phyloP scores from a whole-genome alignment of 2,888 invertebrate genomes.

The Callimorpha dominula region DNA sequence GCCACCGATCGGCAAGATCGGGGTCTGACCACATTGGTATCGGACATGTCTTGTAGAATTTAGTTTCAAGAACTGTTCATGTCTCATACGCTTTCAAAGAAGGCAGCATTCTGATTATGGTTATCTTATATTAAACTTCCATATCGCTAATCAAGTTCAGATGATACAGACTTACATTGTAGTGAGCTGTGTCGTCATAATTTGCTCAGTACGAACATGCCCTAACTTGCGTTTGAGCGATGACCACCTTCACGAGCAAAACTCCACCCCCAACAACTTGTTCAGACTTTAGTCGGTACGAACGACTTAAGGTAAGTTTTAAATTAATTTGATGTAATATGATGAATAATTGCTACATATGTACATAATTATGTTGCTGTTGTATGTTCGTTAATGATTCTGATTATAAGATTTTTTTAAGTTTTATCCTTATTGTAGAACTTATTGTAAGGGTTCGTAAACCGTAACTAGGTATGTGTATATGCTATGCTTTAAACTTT shows the following conservation, averaged over 20 bases:
- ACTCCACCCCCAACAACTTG: slow-evolving; percentile 14
- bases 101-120: too few relatives aligned
- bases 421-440: not conserved
- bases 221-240: slow-evolving; percentile 8
- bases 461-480: not conserved
- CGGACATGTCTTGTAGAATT: too few relatives aligned
- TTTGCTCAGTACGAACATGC: not conserved
- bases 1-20: too few relatives aligned
- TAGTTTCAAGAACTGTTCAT: too few relatives aligned
- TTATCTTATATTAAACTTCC: too few relatives aligned
- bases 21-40: too few relatives aligned
- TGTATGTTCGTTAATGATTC: not conserved
- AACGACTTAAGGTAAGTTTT: slow-evolving; percentile 9
- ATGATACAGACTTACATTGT: not conserved
- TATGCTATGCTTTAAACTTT: not conserved
- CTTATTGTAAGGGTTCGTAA: not conserved
- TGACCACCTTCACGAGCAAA: slow-evolving; percentile 3
- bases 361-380: not conserved
- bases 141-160: too few relatives aligned
- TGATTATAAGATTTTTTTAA: not conserved
- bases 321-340: not conserved
- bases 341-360: not conserved
- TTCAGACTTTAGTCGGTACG: not conserved
- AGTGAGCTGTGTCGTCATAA: not conserved
- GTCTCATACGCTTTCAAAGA: too few relatives aligned